Conservation (phyloP, 2,113 vertebrate species). For the Callipepla californica region DNA sequence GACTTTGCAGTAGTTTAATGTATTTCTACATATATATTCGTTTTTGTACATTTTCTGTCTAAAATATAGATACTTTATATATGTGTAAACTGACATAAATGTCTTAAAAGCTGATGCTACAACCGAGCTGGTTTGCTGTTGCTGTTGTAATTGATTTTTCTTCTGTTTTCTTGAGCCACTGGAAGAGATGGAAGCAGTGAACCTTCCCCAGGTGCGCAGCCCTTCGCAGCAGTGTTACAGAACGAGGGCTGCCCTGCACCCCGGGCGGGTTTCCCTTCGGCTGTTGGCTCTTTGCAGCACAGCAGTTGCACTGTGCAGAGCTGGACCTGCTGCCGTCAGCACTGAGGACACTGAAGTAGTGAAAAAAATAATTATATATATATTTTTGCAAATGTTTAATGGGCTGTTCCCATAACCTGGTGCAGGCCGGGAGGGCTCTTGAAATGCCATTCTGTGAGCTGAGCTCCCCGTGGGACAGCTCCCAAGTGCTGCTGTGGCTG, state of each 20-base stretch:
- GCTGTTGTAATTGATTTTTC: neutral
- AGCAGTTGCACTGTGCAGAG: neutral
- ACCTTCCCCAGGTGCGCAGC: neutral
- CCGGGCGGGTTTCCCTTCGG: neutral
- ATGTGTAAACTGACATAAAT: too few relatives aligned
- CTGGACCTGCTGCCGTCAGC: neutral
- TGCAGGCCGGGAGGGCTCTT: neutral
- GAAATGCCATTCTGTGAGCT: neutral
- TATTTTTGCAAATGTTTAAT: constrained; percentile 1
- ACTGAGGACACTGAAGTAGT: neutral
- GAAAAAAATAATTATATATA: neutral
- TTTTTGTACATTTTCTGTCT: too few relatives aligned
- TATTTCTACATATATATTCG: too few relatives aligned
- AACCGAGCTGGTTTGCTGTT: neutral
- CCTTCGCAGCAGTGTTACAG: neutral
- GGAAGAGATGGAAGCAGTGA: constrained; percentile 10
- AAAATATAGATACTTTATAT: too few relatives aligned
- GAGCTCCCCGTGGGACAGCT: too few relatives aligned
- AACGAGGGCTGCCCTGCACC: neutral
- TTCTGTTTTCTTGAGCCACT: neutral
- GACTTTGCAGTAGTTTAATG: too few relatives aligned
- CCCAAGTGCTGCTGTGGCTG: neutral
- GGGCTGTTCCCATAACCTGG: neutral
- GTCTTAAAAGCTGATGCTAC: neutral
- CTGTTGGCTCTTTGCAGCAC: neutral